Conservation (phyloP, 1,140 invertebrate species). For the Phymastichus coffea region DNA sequence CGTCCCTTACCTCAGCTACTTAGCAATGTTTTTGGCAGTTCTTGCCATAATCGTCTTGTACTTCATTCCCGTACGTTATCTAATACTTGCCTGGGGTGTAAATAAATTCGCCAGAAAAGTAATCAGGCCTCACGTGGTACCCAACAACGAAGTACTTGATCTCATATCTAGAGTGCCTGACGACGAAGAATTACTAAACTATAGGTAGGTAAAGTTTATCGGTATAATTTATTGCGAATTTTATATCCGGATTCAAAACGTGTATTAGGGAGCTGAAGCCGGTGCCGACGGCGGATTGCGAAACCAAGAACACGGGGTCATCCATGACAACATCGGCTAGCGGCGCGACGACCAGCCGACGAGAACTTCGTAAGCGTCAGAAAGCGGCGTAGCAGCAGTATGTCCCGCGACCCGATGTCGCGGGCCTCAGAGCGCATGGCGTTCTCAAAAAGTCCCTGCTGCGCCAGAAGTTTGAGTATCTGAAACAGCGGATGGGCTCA, state of each 20-base stretch:
- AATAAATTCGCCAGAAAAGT: conserved; percentile 97
- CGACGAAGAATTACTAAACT: conserved; percentile 85
- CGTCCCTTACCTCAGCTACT: conserved; percentile 91
- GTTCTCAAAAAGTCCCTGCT: conserved; percentile 48
- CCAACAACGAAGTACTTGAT: conserved; percentile 97
- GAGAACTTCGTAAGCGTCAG: background rate
- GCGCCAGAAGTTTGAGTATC: conserved; percentile 41
- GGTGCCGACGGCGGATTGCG: conserved; percentile 53
- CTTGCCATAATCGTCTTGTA: conserved; percentile 81
- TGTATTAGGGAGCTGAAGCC: conserved; percentile 61
- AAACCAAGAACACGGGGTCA: conserved; percentile 33
- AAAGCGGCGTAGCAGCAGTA: conserved; percentile 55
- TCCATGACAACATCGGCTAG: too few species aligned
- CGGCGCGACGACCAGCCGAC: background rate
- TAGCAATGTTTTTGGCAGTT: conserved; percentile 79
- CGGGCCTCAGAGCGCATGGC: conserved; percentile 46
- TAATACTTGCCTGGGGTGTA: conserved; percentile 95
- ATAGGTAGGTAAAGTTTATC: conserved; percentile 39
- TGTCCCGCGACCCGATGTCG: conserved; percentile 51
- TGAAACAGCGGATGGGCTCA: conserved; percentile 43
- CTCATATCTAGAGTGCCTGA: conserved; percentile 94
- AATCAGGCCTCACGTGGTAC: conserved; percentile 88
- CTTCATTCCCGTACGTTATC: conserved; percentile 84
- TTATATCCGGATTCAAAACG: conserved; percentile 8
- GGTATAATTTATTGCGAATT: conserved; percentile 5